Evolutionary conservation across 2,797 vertebrate species (phyloP), one percentile per base, ranked within the genome.

Genomic region (Sebastiscus albofasciatus): DNA sequence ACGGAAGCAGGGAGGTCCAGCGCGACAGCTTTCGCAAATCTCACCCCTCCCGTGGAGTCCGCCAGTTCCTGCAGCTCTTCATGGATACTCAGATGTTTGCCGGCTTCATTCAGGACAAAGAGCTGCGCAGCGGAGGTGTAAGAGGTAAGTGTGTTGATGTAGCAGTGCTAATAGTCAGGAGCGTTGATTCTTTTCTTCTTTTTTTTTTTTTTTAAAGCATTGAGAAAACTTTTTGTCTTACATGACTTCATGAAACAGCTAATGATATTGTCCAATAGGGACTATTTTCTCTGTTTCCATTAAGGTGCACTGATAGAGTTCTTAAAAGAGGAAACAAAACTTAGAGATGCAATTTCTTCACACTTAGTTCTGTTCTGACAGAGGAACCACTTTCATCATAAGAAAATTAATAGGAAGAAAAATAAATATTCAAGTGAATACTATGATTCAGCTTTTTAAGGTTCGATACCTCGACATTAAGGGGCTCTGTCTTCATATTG

Each of bases 61-160:
- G 98, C 6, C 97, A 97, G 81, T 98, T 99, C 90, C 95, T 99
- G 88, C 98, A 98, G 89, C 95, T 97, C 88, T 99, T 99, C 94
- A 99, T 99, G 98, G 97, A 99, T 27, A 99, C 98, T 0, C 98
- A 99, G 93, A 99, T 99, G 98, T 99, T 99, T 18, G 97, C 98
- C 0, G 98, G 98, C 42, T 99, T 99, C 93, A 96, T 99, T 88
- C 98, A 99, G 87, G 98, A 99, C 91, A 95, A 97, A 72, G 98
- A 99, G 88, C 97, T 99, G 54, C 94, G 97, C 71, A 98, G 97
- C 91, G 97, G 91, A 34, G 90, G 91, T 4, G 96, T 92, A 67
- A 97, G 95, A 97, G 98, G 98, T 99, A 67, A 77, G 0, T 22
- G 52, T 58, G 27, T 24, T 8, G 3, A 16, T 8, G 16, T 3